Base-by-base conservation (phyloP, 2,113 vertebrate genomes). In the Xiphophorus couchianus region DNA sequence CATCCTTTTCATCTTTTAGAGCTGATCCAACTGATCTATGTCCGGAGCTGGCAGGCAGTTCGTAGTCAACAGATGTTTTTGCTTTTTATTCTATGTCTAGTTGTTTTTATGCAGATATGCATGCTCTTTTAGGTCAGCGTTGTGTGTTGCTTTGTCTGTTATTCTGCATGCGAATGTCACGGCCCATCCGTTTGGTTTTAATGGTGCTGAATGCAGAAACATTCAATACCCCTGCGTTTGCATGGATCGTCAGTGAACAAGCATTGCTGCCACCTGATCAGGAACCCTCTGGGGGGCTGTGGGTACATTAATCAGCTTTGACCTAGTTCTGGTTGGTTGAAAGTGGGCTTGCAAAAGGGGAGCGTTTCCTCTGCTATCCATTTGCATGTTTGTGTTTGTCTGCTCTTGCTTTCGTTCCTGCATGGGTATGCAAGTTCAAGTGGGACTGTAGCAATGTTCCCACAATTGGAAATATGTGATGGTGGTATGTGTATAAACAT, bases 231-330 rank as follows among this genome's bases (percentile, higher is more conserved):
- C 61, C 14, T 73, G 81, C 76, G 66, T 90, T 87, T 81, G 86
- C 83, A 86, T 91, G 82, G 83, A 72, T 77, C 65, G 48, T 62
- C 80, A 78, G 84, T 64, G 81, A 81, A 83, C 80, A 89, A 74
- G 79, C 84, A 76, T 65, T 60, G 83, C 71, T 83, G 88, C 90
- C 91, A 91, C 91, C 91, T 91, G 91, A 93, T 87, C 84, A 84
- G 83, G 83, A 84, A 73, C n/a, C 78, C 92, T 90, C 88, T 78
- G 19, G 80, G 90, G 89, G 86, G 85, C 86, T 88, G 83, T 84
- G 87, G 89, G 73, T 73, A 84, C 92, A 93, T 93, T 94, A 93
- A 94, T 94, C 92, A 92, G 93, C 89, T 90, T 85, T 93, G 92
- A 94, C 93, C 92, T 90, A 93, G 91, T 92, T 94, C 89, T 91